Percentiles rank a stretch among this genome's conserved stretches.
phyloP scores from a whole-genome alignment of 1,140 invertebrate genomes.

The Brachionus angularis region DNA sequence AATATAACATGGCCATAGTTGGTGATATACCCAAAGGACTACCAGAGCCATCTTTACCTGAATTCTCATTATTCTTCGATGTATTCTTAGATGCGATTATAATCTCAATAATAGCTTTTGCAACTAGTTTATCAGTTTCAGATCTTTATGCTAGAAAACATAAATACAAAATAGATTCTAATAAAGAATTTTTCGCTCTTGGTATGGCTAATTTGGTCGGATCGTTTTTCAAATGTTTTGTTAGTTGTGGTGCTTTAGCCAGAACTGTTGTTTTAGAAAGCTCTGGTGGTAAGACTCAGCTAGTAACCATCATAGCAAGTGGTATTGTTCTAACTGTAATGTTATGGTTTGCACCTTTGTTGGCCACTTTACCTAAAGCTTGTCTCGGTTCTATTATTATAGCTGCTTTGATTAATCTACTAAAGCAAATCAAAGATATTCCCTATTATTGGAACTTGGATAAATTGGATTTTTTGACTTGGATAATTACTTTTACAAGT shows the following conservation, averaged over 20 bases:
- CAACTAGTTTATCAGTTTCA: slow-evolving; percentile 84
- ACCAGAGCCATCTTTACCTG: background rate
- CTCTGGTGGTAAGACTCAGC: slow-evolving; percentile 58
- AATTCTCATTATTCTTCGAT: slow-evolving; percentile 42
- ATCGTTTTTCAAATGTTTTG: slow-evolving; percentile 62
- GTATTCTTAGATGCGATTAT: slow-evolving; percentile 66
- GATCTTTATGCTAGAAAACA: slow-evolving; percentile 81
- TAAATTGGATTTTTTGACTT: slow-evolving; percentile 73
- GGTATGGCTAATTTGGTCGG: slow-evolving; percentile 58
- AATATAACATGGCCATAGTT: background rate
- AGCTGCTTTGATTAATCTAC: slow-evolving; percentile 81
- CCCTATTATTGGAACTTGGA: slow-evolving; percentile 71
- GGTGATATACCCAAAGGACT: background rate
- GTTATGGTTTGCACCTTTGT: slow-evolving; percentile 58
- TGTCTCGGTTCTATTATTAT: slow-evolving; percentile 81
- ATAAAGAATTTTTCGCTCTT: slow-evolving; percentile 68
- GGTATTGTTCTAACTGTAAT: slow-evolving; percentile 60
- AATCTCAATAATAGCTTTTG: slow-evolving; percentile 82
- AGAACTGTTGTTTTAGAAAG: slow-evolving; percentile 59
- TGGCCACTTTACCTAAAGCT: slow-evolving; percentile 59
- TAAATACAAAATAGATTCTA: slow-evolving; percentile 78
- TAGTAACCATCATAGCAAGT: slow-evolving; percentile 60
- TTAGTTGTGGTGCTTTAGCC: slow-evolving; percentile 61
- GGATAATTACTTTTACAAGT: slow-evolving; percentile 73
- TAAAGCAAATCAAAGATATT: slow-evolving; percentile 73